These are phyloP conservation scores for Denticeps clupeoides DNA, from an alignment of 2,797 vertebrate genomes.

Conservation along the genomic window DNA sequence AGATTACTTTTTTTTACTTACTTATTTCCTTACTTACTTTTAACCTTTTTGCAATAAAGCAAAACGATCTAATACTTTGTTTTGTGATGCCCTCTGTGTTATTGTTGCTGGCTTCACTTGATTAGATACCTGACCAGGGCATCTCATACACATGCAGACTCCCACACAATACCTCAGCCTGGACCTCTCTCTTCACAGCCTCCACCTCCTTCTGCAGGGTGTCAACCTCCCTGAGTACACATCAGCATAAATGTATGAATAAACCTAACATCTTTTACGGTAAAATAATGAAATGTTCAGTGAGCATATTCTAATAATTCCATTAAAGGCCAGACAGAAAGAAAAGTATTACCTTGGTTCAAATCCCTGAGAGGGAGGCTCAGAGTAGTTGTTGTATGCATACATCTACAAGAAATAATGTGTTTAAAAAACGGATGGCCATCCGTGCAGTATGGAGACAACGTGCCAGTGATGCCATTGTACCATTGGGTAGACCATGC, in stretches of 20 bases:
- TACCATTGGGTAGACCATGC: conserved; percentile 16
- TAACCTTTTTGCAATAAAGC: too few relatives aligned
- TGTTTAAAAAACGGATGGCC: too few relatives aligned
- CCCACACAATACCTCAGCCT: conserved; percentile 24
- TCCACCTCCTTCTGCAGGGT: conserved; percentile 26
- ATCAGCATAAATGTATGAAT: not conserved
- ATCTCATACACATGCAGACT: not conserved
- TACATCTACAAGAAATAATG: conserved; percentile 12
- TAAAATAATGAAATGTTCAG: too few relatives aligned
- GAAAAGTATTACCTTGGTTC: conserved; percentile 16
- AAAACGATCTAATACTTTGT: too few relatives aligned
- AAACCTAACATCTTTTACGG: not conserved
- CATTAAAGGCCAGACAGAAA: too few relatives aligned
- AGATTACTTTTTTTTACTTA: too few relatives aligned
- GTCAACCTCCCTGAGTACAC: conserved; percentile 9
- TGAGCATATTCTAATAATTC: too few relatives aligned
- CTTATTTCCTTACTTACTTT: too few relatives aligned
- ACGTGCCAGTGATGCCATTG: not conserved
- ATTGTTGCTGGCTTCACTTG: too few relatives aligned
- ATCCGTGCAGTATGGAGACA: too few relatives aligned
- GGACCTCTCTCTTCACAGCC: conserved; percentile 29
- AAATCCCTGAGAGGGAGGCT: conserved; percentile 13
- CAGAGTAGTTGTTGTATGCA: conserved; percentile 21
- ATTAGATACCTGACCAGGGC: too few relatives aligned
- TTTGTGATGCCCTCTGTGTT: too few relatives aligned